A percentile compares a stretch with the other conserved stretches of the same genome.
Evolutionary conservation across 2,113 vertebrate genomes (phyloP).

Genomic region (Rhea pennata): DNA sequence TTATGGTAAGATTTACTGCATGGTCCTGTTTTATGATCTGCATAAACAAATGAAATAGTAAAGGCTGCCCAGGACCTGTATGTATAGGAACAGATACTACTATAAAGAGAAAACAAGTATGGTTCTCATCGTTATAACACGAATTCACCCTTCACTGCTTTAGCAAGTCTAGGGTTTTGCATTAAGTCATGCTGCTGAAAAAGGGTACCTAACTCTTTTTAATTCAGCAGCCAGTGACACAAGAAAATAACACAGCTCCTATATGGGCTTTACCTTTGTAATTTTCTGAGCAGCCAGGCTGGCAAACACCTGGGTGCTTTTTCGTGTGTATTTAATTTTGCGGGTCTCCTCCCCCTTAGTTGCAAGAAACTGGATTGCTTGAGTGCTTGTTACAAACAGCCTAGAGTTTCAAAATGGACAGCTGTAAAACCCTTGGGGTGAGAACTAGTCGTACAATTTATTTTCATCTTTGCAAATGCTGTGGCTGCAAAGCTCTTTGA

Average conservation of each 20-base stretch:
- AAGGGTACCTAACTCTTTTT: background rate
- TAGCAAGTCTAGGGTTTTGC: background rate
- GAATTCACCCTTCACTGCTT: background rate
- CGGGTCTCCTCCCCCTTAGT: background rate
- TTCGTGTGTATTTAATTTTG: background rate
- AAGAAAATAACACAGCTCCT: background rate
- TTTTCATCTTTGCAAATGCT: background rate
- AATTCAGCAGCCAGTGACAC: background rate
- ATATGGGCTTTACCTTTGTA: accelerated
- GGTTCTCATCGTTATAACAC: background rate
- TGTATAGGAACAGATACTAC: background rate
- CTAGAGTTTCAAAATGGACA: background rate
- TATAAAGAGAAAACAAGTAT: background rate
- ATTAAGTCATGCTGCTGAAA: background rate
- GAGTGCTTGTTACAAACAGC: background rate
- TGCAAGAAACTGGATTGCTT: background rate
- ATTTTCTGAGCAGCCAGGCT: background rate
- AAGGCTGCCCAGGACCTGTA: background rate
- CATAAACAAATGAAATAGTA: background rate
- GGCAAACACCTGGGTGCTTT: background rate
- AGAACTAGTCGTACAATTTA: background rate
- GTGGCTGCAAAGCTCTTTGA: background rate
- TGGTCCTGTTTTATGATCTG: background rate
- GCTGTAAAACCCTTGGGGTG: background rate
- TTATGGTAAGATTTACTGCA: background rate